Conservation (phyloP, 2,113 vertebrate genomes). For the Scolopax mira region DNA sequence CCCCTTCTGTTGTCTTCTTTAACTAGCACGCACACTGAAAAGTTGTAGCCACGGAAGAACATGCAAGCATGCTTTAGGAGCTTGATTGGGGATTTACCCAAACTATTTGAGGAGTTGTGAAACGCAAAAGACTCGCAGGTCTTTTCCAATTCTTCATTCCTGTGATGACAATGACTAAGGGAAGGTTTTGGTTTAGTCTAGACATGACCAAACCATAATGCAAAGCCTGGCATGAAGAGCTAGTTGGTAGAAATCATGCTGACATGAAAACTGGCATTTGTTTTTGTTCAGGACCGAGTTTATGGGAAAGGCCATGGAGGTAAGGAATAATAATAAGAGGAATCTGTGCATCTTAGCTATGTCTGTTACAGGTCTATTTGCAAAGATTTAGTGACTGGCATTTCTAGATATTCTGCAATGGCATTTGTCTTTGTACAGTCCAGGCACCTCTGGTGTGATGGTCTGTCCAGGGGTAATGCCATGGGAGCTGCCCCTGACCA, state of each 20-base stretch:
- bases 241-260: background rate
- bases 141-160: background rate
- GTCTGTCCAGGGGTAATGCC: background rate
- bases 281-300: background rate
- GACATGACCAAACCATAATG: background rate
- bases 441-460: background rate
- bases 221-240: background rate
- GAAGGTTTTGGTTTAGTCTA: background rate
- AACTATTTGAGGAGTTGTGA: background rate
- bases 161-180: background rate
- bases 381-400: background rate
- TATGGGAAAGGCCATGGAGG: background rate
- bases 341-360: background rate
- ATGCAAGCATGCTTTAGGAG: background rate
- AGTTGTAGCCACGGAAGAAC: background rate
- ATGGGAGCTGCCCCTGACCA: background rate
- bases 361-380: background rate
- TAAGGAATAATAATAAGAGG: background rate
- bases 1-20: background rate
- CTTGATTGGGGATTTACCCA: accelerated
- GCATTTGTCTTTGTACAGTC: background rate
- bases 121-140: background rate
- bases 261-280: background rate
- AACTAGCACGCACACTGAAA: accelerated
- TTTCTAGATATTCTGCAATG: background rate